Base-by-base conservation (phyloP, 2,888 invertebrate genomes). In the Oscheius myriophilus region DNA sequence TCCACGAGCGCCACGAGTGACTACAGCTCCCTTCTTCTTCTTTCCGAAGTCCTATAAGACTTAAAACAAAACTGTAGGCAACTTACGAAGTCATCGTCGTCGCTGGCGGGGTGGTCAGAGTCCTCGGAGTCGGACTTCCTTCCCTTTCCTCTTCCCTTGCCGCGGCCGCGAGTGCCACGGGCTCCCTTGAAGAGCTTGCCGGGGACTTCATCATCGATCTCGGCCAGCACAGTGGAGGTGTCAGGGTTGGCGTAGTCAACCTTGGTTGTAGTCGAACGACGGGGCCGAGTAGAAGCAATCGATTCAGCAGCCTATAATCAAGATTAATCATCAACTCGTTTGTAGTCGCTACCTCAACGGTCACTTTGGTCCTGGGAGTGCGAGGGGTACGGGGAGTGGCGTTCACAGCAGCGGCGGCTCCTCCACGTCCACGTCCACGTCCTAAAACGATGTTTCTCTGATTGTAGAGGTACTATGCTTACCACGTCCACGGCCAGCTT, bases 191-290 rank as follows among this genome's bases (percentile, higher is more conserved):
- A 79, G 2, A 82, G 69, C n/a, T 81, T 82, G 14, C 83, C 84
- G 14, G 83, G 83, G 59, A 85, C 81, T 66, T 85, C 85, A 58
- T 85, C 85, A 68, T 84, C 85, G 9, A 84, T 80, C 45, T 78
- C 76, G 14, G 78, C 76, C 1, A 82, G 59, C 21, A 78, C 79
- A 14, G 80, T 81, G 59, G 79, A 79, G n/a, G 84, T 81, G 62
- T 85, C 85, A 6, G 81, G 79, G 66, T 84, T 82, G 9, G 85
- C 85, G 64, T 84, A 84, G 69, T 84, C 84, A 55, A 84, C 70
- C 53, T 76, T 67, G 14, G 72, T 75, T 4, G 82, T 72, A 25
- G 84, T 84, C 4, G 83, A 83, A 9, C 85, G 74, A 18, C 85
- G 73, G 16, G 85, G 85, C 53, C 85, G 80, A n/a, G 71, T 75